A percentile compares a stretch with the other conserved stretches of the same genome.
phyloP scores from a whole-genome alignment of 2,888 invertebrate species.

The Arctia plantaginis region DNA sequence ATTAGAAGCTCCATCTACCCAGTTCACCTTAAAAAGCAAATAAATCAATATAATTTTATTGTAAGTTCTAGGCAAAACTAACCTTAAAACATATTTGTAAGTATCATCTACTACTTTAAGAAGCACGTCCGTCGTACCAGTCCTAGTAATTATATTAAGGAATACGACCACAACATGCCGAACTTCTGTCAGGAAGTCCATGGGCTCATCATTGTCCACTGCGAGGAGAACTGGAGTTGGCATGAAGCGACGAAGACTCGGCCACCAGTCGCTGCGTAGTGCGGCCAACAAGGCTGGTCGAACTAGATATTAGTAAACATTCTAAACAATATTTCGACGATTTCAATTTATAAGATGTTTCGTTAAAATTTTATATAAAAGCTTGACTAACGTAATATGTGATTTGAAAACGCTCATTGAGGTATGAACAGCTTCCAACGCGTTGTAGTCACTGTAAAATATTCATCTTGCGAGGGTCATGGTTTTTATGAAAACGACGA shows the following conservation, averaged over 20 bases:
- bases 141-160: constrained; percentile 85
- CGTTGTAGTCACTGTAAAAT: too few relatives aligned
- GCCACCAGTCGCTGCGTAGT: constrained; percentile 68
- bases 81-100: constrained; percentile 76
- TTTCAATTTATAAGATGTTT: neutral
- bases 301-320: constrained; percentile 48
- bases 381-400: too few relatives aligned
- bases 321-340: neutral
- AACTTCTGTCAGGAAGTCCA: constrained; percentile 91
- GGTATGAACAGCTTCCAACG: too few relatives aligned
- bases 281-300: constrained; percentile 68
- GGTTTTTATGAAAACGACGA: too few relatives aligned
- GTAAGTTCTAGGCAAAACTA: neutral
- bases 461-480: too few relatives aligned
- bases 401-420: too few relatives aligned
- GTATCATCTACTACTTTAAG: constrained; percentile 83
- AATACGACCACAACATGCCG: constrained; percentile 90
- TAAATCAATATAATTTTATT: neutral
- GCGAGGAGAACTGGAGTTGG: constrained; percentile 87
- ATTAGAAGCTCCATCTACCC: neutral
- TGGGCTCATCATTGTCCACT: constrained; percentile 88
- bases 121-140: constrained; percentile 71
- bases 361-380: neutral
- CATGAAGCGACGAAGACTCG: constrained; percentile 85
- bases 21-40: neutral